phyloP scores from a whole-genome alignment of 2,113 vertebrate species.

The Nycticryphes semicollaris region DNA sequence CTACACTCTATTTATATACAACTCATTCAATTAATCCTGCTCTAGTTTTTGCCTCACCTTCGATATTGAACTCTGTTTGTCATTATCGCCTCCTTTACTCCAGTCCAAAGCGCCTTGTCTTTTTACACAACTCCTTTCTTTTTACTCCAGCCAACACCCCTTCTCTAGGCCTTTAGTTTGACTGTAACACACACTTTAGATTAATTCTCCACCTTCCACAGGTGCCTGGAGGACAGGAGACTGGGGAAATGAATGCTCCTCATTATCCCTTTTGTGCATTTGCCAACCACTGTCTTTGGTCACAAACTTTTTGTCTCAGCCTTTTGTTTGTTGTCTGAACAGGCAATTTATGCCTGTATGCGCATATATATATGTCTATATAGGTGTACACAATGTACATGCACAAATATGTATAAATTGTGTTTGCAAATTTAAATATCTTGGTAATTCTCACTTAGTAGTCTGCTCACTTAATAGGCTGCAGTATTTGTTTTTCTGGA shows the following conservation, averaged over 20 bases:
- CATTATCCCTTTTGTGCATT: neutral
- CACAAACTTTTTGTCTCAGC: neutral
- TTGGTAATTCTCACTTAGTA: neutral
- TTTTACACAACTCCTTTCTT: neutral
- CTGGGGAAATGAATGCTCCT: neutral
- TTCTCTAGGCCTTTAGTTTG: constrained; percentile 9
- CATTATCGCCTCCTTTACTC: neutral
- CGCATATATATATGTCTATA: neutral
- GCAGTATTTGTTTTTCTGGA: constrained; percentile 15
- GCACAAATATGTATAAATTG: neutral
- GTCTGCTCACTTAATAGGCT: neutral
- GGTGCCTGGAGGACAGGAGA: neutral
- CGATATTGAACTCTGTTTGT: neutral
- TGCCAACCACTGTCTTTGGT: neutral
- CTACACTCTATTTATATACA: neutral
- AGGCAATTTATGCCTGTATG: neutral
- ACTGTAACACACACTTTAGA: neutral
- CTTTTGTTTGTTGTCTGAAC: neutral
- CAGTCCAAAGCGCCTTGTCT: neutral
- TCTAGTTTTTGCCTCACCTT: neutral
- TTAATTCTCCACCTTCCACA: neutral
- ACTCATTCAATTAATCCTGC: neutral
- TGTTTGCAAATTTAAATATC: neutral
- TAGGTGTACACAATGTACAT: neutral
- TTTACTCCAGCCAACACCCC: neutral